Conservation (phyloP, 2,797 vertebrate genomes). For the Cheirogaleus major region DNA sequence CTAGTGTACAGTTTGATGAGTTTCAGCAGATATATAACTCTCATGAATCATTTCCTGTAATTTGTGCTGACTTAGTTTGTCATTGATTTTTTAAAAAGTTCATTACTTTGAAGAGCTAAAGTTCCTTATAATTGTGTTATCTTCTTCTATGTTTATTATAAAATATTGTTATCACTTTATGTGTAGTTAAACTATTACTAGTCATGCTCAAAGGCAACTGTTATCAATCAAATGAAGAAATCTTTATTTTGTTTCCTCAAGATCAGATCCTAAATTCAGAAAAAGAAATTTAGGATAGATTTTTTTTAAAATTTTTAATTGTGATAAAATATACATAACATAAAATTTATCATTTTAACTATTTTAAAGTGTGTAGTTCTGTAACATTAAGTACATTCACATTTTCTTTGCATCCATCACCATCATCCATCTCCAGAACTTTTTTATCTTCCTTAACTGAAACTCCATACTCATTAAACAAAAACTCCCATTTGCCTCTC, state of each 20-base stretch:
- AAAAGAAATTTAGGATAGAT: not conserved
- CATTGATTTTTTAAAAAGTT: not conserved
- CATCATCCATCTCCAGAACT: too few relatives aligned
- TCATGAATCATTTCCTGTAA: not conserved
- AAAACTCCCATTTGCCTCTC: not conserved
- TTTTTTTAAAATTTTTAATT: not conserved
- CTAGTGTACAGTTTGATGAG: not conserved
- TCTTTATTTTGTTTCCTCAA: not conserved
- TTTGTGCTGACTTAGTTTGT: not conserved
- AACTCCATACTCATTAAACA: not conserved
- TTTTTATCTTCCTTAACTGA: not conserved
- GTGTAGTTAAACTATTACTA: not conserved
- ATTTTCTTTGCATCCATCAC: not conserved
- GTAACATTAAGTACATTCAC: not conserved
- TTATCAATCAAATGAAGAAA: not conserved
- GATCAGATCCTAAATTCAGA: not conserved
- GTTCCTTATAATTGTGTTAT: not conserved
- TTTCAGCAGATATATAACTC: not conserved
- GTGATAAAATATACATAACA: not conserved
- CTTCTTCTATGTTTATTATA: not conserved
- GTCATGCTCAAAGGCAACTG: not conserved
- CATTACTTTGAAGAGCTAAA: not conserved
- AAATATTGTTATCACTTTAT: not conserved
- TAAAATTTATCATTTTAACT: not conserved
- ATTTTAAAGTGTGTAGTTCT: not conserved